Evolutionary conservation across 2,113 vertebrate species (phyloP).

Genomic region (Crotophaga sulcirostris): DNA sequence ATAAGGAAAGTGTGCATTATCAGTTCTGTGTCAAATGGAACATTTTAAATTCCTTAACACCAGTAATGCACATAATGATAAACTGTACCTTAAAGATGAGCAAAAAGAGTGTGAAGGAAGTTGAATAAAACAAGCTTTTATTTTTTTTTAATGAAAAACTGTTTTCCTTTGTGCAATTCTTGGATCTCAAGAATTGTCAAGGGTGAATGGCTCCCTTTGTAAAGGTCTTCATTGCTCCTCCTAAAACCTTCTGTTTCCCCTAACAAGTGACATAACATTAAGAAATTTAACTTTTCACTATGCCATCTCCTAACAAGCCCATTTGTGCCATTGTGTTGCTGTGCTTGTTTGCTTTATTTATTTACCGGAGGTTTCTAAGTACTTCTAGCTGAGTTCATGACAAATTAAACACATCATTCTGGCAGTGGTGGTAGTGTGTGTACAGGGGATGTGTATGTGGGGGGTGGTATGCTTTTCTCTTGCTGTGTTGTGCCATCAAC

Average conservation of each 20-base stretch:
- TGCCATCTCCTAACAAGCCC: background rate
- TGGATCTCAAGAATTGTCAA: background rate
- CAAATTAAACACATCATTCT: background rate
- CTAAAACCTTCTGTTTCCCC: background rate
- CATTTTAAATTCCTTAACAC: background rate
- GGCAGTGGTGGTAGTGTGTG: background rate
- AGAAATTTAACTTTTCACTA: background rate
- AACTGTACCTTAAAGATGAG: background rate
- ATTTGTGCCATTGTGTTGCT: background rate
- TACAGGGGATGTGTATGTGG: background rate
- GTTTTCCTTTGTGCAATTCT: background rate
- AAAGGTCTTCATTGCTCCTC: background rate
- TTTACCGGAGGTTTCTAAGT: background rate
- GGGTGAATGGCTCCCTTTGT: background rate
- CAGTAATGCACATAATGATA: background rate
- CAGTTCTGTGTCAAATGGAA: background rate
- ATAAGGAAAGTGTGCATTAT: slow-evolving; percentile 24
- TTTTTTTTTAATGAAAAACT: background rate
- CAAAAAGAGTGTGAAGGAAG: background rate
- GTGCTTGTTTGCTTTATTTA: background rate
- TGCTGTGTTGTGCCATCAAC: slow-evolving; percentile 8
- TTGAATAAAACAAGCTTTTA: background rate
- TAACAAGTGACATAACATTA: background rate
- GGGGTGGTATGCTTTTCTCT: background rate
- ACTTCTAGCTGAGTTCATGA: background rate